Evolutionary conservation across 2,888 invertebrate species (phyloP).

Genomic region (Ophion ventricosus): DNA sequence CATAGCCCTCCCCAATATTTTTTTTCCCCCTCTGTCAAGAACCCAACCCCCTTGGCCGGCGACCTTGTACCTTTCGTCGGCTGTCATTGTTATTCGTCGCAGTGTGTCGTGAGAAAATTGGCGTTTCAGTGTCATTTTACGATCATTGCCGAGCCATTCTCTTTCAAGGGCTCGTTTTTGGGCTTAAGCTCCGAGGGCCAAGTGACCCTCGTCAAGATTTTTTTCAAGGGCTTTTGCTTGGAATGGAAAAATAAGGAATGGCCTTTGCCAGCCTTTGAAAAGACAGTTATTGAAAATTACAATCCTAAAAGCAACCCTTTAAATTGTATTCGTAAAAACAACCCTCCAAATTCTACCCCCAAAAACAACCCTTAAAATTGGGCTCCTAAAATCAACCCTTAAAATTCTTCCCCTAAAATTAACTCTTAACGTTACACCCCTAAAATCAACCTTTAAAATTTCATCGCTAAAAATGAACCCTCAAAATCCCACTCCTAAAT

Average conservation of each 20-base stretch:
- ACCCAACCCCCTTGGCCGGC: neutral
- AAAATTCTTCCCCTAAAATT: too few relatives aligned
- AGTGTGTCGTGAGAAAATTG: too few relatives aligned
- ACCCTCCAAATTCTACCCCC: too few relatives aligned
- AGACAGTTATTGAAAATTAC: too few relatives aligned
- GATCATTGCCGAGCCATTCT: neutral
- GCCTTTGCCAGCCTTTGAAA: too few relatives aligned
- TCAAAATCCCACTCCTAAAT: too few relatives aligned
- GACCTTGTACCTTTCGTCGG: neutral
- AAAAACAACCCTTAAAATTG: neutral
- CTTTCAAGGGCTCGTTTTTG: neutral
- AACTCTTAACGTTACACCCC: slow-evolving; percentile 1
- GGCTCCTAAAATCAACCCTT: neutral
- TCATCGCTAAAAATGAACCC: neutral
- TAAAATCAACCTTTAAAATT: neutral
- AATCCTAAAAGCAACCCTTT: neutral
- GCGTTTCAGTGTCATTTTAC: neutral
- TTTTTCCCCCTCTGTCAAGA: neutral
- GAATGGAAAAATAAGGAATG: too few relatives aligned
- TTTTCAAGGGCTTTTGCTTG: neutral
- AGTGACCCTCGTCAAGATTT: too few relatives aligned
- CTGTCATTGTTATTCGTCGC: neutral
- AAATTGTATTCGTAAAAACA: neutral
- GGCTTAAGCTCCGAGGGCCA: neutral
- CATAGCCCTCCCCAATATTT: neutral